A percentile compares a stretch with the other conserved stretches of the same genome.
phyloP scores from a whole-genome alignment of 2,797 vertebrate species.

The Schizothorax lantsangensis region DNA sequence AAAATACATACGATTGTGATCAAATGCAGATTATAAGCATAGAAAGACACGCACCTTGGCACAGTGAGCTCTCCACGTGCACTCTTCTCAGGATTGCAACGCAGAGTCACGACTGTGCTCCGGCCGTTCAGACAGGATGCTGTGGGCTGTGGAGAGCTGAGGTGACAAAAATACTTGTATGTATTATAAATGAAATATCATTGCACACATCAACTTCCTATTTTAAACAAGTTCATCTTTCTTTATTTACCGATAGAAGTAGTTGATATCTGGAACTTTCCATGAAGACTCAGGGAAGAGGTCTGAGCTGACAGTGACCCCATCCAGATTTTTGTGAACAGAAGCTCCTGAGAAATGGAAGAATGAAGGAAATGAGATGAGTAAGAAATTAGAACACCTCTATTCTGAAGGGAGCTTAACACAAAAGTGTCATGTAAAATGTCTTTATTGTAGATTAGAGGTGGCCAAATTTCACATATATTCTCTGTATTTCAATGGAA shows the following conservation, averaged over 20 bases:
- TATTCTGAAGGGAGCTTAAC: background rate
- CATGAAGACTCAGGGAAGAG: constrained; percentile 79
- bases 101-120: constrained; percentile 87
- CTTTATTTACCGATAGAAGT: constrained; percentile 86
- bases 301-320: constrained; percentile 81
- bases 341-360: constrained; percentile 81
- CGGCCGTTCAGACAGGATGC: constrained; percentile 90
- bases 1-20: background rate
- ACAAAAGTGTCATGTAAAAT: background rate
- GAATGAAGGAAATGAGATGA: background rate
- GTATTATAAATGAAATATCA: background rate
- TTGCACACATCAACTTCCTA: background rate
- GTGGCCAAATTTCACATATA: background rate
- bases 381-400: background rate
- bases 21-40: background rate
- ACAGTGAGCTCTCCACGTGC: constrained; percentile 87
- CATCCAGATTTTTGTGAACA: constrained; percentile 78
- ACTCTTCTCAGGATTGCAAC: constrained; percentile 86
- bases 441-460: background rate
- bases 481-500: background rate
- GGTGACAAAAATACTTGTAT: background rate
- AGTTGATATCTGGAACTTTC: constrained; percentile 89
- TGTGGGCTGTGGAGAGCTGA: constrained; percentile 87
- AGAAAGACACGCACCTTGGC: constrained; percentile 82
- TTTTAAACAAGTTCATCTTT: background rate